A percentile compares a stretch with the other conserved stretches of the same genome.
These are phyloP conservation scores for Ctenopoma multispine DNA, from an alignment of 2,797 vertebrate genomes.

Conservation along the genomic window DNA sequence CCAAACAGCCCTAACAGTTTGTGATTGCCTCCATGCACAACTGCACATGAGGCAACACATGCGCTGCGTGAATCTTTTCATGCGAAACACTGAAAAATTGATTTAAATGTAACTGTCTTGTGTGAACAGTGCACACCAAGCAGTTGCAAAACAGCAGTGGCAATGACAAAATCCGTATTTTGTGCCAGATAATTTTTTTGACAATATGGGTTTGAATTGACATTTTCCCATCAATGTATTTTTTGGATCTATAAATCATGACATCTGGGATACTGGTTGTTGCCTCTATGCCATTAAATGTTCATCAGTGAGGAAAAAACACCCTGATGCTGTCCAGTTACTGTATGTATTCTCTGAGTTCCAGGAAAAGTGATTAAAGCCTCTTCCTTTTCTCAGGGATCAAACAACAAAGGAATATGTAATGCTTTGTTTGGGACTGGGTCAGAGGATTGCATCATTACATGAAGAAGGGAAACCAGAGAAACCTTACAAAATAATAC, in stretches of 20 bases:
- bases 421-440: conserved; percentile 78
- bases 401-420: conserved; percentile 78
- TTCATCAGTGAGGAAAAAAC: conserved; percentile 65
- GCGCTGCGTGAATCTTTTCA: too few species aligned
- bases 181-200: background rate
- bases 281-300: conserved; percentile 33
- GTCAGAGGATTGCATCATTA: conserved; percentile 55
- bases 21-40: too few species aligned
- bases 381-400: conserved; percentile 77
- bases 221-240: background rate
- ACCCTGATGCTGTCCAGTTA: conserved; percentile 33
- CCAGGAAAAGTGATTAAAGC: conserved; percentile 80
- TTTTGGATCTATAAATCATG: background rate
- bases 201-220: background rate
- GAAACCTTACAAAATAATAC: conserved; percentile 1
- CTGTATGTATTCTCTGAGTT: conserved; percentile 58
- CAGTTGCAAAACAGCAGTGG: too few species aligned
- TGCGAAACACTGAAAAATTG: too few species aligned
- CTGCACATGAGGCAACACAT: too few species aligned
- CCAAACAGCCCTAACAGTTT: too few species aligned
- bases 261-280: background rate
- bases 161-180: background rate
- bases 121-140: background rate
- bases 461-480: conserved; percentile 41
- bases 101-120: background rate